phyloP scores from a whole-genome alignment of 2,797 vertebrate species.

The Spatula clypeata region DNA sequence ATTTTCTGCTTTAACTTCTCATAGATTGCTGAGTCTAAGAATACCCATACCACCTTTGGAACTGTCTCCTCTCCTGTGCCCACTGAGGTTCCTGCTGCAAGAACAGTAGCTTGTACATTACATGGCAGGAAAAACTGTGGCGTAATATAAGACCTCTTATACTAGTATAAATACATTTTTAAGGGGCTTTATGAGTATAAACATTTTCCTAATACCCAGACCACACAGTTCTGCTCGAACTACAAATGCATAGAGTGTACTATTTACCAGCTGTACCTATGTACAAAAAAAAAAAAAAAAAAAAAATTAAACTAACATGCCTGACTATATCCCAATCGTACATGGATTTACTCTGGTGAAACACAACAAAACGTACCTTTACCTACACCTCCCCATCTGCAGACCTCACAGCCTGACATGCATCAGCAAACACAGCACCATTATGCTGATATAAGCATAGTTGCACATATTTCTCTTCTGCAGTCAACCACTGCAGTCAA shows the following conservation, averaged over 20 bases:
- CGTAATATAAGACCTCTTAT: not conserved
- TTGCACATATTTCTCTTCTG: not conserved
- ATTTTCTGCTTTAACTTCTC: not conserved
- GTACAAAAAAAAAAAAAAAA: too few species aligned
- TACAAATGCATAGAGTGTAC: not conserved
- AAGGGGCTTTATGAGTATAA: not conserved
- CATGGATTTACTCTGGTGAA: not conserved
- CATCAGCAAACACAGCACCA: accelerated
- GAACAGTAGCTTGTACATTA: not conserved
- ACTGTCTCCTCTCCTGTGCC: not conserved
- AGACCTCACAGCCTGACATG: not conserved
- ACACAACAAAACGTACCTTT: not conserved
- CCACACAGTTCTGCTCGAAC: not conserved
- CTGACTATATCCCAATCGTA: not conserved
- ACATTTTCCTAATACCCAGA: not conserved
- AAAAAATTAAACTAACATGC: not conserved
- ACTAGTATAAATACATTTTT: not conserved
- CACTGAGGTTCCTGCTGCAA: not conserved
- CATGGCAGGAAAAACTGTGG: not conserved
- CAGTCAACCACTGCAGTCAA: not conserved
- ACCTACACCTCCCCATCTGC: not conserved
- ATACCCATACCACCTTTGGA: not conserved
- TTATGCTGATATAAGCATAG: accelerated
- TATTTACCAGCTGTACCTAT: not conserved
- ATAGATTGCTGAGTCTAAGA: not conserved